Conservation (phyloP, 2,797 vertebrate genomes). For the Sparidentex hasta region DNA sequence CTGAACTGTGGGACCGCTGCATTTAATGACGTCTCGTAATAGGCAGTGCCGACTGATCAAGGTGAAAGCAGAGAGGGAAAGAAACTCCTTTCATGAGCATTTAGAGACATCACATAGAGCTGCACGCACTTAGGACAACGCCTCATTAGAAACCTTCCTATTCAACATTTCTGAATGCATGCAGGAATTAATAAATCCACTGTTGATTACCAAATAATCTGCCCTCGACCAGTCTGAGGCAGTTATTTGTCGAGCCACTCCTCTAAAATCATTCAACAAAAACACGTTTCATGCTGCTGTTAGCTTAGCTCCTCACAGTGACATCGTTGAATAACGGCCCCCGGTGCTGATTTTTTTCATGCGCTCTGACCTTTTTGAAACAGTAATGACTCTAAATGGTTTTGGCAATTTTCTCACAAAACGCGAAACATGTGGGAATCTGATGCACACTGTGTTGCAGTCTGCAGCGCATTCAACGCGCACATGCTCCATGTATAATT, state of each 20-base stretch:
- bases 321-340: constrained; percentile 2
- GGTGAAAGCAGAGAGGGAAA: background rate
- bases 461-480: constrained; percentile 11
- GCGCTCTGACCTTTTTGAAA: constrained; percentile 45
- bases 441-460: constrained; percentile 9
- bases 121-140: background rate
- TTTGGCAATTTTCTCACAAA: constrained; percentile 32
- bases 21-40: background rate
- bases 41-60: background rate
- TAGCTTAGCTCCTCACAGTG: constrained; percentile 21
- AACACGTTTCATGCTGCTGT: constrained; percentile 26
- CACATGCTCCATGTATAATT: constrained; percentile 52
- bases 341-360: constrained; percentile 4
- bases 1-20: background rate
- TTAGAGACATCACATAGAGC: constrained; percentile 16
- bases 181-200: constrained; percentile 2
- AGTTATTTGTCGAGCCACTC: background rate
- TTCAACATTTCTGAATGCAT: constrained; percentile 3
- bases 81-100: background rate
- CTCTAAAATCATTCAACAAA: constrained; percentile 10
- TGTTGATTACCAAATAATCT: constrained; percentile 3
- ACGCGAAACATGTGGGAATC: constrained; percentile 30
- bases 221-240: background rate
- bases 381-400: constrained; percentile 38
- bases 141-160: background rate